A percentile compares a stretch with the other conserved stretches of the same genome.
Evolutionary conservation across 2,113 vertebrate species (phyloP).

Genomic region (Theropithecus gelada): DNA sequence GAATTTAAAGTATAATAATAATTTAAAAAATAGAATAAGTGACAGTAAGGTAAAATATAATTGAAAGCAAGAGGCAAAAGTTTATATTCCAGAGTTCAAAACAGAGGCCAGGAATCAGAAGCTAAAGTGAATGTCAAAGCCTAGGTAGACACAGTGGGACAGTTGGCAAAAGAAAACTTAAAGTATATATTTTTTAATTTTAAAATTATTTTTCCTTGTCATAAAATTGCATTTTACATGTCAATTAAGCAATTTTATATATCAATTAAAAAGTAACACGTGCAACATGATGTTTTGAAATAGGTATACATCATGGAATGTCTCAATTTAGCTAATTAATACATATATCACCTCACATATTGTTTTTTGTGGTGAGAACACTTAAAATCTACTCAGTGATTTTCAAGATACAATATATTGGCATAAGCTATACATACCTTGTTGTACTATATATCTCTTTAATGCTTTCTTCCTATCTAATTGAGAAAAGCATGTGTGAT

Average conservation of each 20-base stretch:
- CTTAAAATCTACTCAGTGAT: background rate
- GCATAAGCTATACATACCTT: background rate
- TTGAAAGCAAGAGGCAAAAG: background rate
- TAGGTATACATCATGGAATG: background rate
- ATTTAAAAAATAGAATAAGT: background rate
- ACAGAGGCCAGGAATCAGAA: background rate
- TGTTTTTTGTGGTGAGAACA: background rate
- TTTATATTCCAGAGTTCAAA: background rate
- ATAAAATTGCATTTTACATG: background rate
- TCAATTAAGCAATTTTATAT: too few species aligned
- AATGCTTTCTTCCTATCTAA: background rate
- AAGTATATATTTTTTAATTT: background rate
- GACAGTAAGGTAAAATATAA: background rate
- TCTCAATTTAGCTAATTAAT: background rate
- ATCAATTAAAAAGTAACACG: too few species aligned
- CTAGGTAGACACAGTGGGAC: background rate
- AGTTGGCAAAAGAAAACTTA: background rate
- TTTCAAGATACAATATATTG: background rate
- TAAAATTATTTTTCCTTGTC: background rate
- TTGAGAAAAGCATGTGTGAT: background rate
- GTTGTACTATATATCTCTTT: background rate
- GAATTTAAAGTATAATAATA: too few species aligned
- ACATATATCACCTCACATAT: background rate
- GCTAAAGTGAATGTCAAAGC: background rate
- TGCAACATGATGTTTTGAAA: background rate